phyloP scores from a whole-genome alignment of 2,113 vertebrate species.

The Dermatemys mawii region DNA sequence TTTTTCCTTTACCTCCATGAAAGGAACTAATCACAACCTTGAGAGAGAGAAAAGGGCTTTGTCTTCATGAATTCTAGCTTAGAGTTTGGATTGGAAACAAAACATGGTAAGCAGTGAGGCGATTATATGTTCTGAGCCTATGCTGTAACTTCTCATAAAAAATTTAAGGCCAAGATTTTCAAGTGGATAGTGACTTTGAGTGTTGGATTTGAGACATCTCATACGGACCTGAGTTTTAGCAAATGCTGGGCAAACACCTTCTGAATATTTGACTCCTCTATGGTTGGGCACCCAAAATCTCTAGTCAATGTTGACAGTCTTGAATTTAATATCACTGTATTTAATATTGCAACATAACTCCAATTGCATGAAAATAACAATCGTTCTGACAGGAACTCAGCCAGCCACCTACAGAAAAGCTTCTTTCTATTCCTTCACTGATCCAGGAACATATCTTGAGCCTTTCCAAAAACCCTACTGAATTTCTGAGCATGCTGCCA shows the following conservation, averaged over 20 bases:
- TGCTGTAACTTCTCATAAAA: slow-evolving; percentile 61
- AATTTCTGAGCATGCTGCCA: neutral
- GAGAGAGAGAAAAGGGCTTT: slow-evolving; percentile 55
- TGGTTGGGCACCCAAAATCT: neutral
- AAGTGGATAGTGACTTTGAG: slow-evolving; percentile 63
- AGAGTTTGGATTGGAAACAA: slow-evolving; percentile 55
- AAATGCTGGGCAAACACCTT: slow-evolving; percentile 36
- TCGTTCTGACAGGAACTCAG: neutral
- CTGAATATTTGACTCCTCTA: neutral
- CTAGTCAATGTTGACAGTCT: neutral
- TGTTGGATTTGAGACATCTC: slow-evolving; percentile 53
- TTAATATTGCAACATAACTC: slow-evolving; percentile 11
- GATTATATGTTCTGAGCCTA: slow-evolving; percentile 46
- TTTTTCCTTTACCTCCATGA: slow-evolving; percentile 19
- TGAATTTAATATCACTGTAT: neutral
- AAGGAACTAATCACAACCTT: slow-evolving; percentile 21
- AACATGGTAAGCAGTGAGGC: slow-evolving; percentile 55
- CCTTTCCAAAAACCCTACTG: neutral
- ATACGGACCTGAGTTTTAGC: slow-evolving; percentile 58
- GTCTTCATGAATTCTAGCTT: slow-evolving; percentile 40
- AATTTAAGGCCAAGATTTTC: slow-evolving; percentile 61
- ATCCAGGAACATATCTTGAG: neutral
- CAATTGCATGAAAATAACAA: neutral
- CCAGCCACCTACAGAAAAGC: neutral
- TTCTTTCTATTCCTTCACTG: neutral